These are phyloP conservation scores for Drosophila oshimai DNA, from an alignment of 1,140 invertebrate genomes.

Conservation along the genomic window DNA sequence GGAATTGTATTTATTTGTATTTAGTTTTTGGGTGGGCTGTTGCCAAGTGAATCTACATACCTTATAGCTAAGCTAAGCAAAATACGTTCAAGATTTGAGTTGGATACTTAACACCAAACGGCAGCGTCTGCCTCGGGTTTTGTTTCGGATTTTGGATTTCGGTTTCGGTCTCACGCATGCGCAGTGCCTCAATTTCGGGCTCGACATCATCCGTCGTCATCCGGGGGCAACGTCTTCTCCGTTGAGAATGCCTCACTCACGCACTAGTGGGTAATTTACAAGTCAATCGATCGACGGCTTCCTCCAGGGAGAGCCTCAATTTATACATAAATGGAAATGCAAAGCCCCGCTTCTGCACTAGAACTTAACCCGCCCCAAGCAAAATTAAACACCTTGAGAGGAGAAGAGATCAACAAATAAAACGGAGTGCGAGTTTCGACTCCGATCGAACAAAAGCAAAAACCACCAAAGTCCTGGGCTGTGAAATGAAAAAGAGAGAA, in stretches of 20 bases:
- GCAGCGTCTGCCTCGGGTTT: not conserved
- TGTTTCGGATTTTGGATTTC: not conserved
- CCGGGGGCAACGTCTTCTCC: not conserved
- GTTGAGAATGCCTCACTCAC: not conserved
- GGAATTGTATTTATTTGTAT: conserved; percentile 65
- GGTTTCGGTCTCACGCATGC: conserved; percentile 47
- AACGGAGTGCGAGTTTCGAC: conserved; percentile 25
- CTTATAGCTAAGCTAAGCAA: conserved; percentile 65
- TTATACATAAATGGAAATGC: not conserved
- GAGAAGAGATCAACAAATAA: conserved; percentile 34
- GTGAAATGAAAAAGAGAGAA: conserved; percentile 63
- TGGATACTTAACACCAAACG: conserved; percentile 71
- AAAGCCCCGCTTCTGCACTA: not conserved
- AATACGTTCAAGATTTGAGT: conserved; percentile 17
- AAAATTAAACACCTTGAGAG: conserved; percentile 29
- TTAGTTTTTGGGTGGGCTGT: conserved; percentile 19
- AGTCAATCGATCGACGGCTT: not conserved
- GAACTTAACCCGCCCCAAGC: conserved; percentile 17
- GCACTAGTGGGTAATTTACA: not conserved
- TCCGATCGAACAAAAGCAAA: conserved; percentile 57
- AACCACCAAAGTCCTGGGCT: conserved; percentile 56
- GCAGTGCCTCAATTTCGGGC: conserved; percentile 17
- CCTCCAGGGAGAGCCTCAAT: not conserved
- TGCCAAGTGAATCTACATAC: conserved; percentile 64
- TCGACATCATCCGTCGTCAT: not conserved